Evolutionary conservation across 1,140 invertebrate genomes (phyloP).

Genomic region (Wasmannia auropunctata): DNA sequence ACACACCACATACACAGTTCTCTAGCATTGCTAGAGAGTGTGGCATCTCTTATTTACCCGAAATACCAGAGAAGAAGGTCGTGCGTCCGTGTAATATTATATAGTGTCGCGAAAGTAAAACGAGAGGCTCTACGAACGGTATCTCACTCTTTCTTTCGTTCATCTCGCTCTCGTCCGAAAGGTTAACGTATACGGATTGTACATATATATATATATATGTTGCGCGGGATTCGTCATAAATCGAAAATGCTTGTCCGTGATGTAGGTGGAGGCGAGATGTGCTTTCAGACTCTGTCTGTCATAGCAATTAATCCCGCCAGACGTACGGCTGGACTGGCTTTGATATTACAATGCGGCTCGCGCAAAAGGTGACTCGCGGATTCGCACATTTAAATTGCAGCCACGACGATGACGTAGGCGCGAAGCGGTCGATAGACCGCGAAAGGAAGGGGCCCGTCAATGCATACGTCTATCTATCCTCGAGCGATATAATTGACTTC

Average conservation of each 20-base stretch:
- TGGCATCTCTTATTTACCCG: constrained; percentile 34
- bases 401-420: constrained; percentile 21
- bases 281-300: not conserved
- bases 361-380: constrained; percentile 18
- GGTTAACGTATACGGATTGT: constrained; percentile 38
- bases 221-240: no score
- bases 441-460: constrained; percentile 12
- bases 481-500: not conserved
- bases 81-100: not conserved
- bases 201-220: not conserved
- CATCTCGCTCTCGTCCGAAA: constrained; percentile 14
- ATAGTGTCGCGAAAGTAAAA: constrained; percentile 42
- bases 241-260: constrained; percentile 20
- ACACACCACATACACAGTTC: not conserved
- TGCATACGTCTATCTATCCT: not conserved
- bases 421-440: constrained; percentile 9
- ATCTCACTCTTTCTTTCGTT: not conserved
- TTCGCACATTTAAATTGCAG: constrained; percentile 36
- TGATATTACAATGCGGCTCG: not conserved
- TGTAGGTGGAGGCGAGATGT: not conserved
- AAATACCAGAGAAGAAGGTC: constrained; percentile 57
- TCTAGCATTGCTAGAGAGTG: constrained; percentile 17
- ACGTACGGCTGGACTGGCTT: not conserved
- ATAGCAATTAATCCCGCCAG: constrained; percentile 43
- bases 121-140: constrained; percentile 23